Base-by-base conservation (phyloP, 2,888 invertebrate species). In the Strigamia transsilvanica region DNA sequence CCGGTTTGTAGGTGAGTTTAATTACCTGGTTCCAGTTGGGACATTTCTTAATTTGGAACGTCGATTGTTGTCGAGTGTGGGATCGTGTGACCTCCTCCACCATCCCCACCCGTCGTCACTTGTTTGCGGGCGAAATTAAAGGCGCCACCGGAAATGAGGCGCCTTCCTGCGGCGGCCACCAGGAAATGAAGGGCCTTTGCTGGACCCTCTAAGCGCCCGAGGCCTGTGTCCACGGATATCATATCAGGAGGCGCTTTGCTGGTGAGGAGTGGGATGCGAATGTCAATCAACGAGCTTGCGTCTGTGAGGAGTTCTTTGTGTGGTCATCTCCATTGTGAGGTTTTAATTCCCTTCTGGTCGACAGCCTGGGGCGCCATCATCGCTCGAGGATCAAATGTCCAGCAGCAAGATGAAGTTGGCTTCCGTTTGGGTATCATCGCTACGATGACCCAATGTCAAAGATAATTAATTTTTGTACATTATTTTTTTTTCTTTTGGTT, bases 141-240 rank as follows among this genome's bases (percentile, higher is more conserved):
- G 41, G 41, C 41, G 41, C 79, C 79, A 79, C 79, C 79, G 79
- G 79, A 79, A 79, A 79, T 79, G 79, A 79, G 79, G 41, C 41
- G 41, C 79, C 79, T 79, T 79, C 79, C 79, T 41, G 41, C 41
- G 41, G 79, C 79, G 41, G 42, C 79, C 41, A 42, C 41, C 79
- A 79, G 79, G 79, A 79, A 79, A 79, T 79, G 79, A 79, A 73
- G 73, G 73, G 73, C 73, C 73, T 73, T 73, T 73, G 73, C 73
- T 73, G 73, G 73, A 73, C 73, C 73, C 73, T 73, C 73, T 73
- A 32, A 32, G 73, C 27, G 73, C 73, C 73, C 73, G 73, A 73
- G 32, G 73, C 73, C 73, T 32, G 73, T 73, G 73, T 73, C 73
- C 73, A 32, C 23, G 73, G 73, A 73, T 73, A 73, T 73, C 73